A percentile compares a stretch with the other conserved stretches of the same genome.
These are phyloP conservation scores for Leuctra nigra DNA, from an alignment of 2,888 invertebrate species.

Conservation along the genomic window DNA sequence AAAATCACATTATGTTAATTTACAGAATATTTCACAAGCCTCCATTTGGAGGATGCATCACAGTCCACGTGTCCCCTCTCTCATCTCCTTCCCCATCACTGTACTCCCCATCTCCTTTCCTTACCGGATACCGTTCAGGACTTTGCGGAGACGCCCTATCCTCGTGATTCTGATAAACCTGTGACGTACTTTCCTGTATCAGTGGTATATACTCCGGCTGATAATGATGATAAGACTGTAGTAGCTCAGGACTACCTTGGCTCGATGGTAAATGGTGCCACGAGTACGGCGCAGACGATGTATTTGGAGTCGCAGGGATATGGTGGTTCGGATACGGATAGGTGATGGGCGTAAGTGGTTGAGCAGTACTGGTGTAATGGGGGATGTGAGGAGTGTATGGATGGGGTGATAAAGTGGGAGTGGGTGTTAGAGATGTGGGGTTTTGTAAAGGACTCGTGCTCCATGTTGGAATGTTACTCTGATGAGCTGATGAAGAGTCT, in stretches of 20 bases:
- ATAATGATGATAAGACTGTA: constrained; percentile 15
- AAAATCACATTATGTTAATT: background rate
- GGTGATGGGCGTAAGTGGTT: constrained; percentile 1
- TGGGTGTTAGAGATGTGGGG: constrained; percentile 5
- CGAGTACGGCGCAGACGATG: background rate
- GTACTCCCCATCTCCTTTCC: constrained; percentile 10
- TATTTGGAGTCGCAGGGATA: background rate
- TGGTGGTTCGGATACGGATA: constrained; percentile 10
- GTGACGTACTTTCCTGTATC: background rate
- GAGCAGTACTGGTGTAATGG: constrained; percentile 1
- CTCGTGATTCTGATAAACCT: background rate
- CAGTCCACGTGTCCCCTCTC: constrained; percentile 4
- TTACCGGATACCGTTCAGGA: constrained; percentile 1
- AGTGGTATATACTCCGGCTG: constrained; percentile 15
- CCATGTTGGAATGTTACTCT: no score
- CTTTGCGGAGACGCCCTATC: background rate
- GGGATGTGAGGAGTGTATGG: constrained; percentile 3
- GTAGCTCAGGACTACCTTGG: constrained; percentile 7
- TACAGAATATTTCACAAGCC: background rate
- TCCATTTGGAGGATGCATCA: constrained; percentile 12
- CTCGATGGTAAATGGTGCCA: constrained; percentile 8
- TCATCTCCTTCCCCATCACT: constrained; percentile 11
- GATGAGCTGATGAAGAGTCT: background rate
- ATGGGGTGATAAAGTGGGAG: constrained; percentile 8
- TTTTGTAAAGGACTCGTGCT: background rate